These are phyloP conservation scores for Ameiurus melas DNA, from an alignment of 2,113 vertebrate genomes.

Conservation along the genomic window DNA sequence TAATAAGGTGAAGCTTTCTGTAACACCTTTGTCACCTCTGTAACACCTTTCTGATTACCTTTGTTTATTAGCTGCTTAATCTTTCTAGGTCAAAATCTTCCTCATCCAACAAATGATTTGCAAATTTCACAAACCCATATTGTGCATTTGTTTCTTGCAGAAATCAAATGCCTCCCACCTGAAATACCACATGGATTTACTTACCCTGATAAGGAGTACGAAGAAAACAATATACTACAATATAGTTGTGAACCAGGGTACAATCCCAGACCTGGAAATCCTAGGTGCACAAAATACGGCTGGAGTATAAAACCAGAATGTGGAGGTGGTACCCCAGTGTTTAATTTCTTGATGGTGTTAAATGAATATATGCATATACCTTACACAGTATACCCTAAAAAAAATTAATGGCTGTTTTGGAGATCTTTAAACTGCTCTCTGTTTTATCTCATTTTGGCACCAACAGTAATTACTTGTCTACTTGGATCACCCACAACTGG, in stretches of 20 bases:
- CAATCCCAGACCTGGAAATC: neutral
- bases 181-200: neutral
- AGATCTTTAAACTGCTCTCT: neutral
- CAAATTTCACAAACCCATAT: too few relatives aligned
- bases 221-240: constrained; percentile 22
- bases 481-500: too few relatives aligned
- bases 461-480: constrained; percentile 52
- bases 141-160: constrained; percentile 48
- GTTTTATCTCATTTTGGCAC: constrained; percentile 4
- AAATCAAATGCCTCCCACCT: constrained; percentile 44
- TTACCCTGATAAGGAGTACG: neutral
- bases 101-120: too few relatives aligned
- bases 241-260: constrained; percentile 25
- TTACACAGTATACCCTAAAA: too few relatives aligned
- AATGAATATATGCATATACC: too few relatives aligned
- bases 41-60: too few relatives aligned
- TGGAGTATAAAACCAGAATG: constrained; percentile 64
- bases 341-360: neutral
- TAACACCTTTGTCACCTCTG: too few relatives aligned
- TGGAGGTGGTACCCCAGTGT: constrained; percentile 54
- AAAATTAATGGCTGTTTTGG: neutral
- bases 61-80: too few relatives aligned
- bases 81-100: too few relatives aligned
- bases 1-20: too few relatives aligned
- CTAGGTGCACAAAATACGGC: constrained; percentile 53